Conservation (phyloP, 2,113 vertebrate genomes). For the Podarcis muralis region DNA sequence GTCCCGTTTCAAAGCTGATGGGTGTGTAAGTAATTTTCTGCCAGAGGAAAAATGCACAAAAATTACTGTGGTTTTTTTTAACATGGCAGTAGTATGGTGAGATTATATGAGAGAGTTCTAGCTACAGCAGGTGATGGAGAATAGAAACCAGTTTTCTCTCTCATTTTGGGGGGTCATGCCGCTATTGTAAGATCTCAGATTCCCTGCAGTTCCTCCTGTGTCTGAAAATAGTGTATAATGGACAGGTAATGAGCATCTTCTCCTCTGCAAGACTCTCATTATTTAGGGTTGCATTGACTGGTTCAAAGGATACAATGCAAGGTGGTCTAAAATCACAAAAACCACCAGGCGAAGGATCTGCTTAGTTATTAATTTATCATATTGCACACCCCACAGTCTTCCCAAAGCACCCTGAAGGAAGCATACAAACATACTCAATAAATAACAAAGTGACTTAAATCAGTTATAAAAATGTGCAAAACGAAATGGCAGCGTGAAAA, state of each 20-base stretch:
- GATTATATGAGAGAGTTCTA: background rate
- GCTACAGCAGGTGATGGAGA: background rate
- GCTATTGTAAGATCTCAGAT: background rate
- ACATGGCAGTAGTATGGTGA: constrained; percentile 8
- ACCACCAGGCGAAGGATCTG: background rate
- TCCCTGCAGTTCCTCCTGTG: background rate
- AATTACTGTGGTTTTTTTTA: constrained; percentile 6
- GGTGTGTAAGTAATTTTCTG: constrained; percentile 28
- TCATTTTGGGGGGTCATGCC: background rate
- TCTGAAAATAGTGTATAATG: constrained; percentile 6
- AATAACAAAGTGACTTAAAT: background rate
- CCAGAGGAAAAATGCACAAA: constrained; percentile 6
- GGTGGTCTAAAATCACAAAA: background rate
- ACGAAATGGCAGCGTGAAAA: background rate
- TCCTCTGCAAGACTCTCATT: background rate
- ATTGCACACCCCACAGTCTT: background rate
- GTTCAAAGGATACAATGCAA: background rate
- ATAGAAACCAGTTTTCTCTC: background rate
- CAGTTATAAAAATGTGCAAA: background rate
- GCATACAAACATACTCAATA: background rate
- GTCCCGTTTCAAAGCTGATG: constrained; percentile 37
- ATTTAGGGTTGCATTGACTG: background rate
- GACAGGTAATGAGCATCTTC: background rate
- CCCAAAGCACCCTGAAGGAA: background rate
- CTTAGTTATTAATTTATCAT: background rate